Conservation (phyloP, 1,140 invertebrate species). For the Bombus confusus region DNA sequence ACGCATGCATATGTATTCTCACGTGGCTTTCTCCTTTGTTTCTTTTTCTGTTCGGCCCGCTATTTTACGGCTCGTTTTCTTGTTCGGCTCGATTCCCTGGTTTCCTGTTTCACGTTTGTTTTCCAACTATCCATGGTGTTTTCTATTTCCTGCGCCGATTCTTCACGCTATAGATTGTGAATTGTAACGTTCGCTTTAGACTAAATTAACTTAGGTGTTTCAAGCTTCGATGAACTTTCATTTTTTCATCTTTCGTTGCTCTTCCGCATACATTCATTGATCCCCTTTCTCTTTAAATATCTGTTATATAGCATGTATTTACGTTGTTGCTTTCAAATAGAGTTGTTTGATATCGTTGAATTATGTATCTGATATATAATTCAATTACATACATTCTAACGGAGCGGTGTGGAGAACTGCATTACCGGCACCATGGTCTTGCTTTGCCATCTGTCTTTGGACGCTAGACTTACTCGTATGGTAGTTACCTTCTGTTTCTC, state of each 20-base stretch:
- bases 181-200: neutral
- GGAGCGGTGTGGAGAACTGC: neutral
- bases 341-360: neutral
- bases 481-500: neutral
- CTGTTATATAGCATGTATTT: neutral
- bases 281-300: neutral
- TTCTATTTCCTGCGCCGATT: neutral
- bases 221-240: no score
- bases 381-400: neutral
- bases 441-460: constrained; percentile 8
- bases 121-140: neutral
- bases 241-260: no score
- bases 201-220: neutral
- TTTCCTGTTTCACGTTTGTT: constrained; percentile 21
- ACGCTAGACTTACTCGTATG: neutral
- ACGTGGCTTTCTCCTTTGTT: constrained; percentile 53
- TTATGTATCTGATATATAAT: no score
- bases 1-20: constrained; percentile 54
- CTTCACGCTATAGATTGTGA: neutral
- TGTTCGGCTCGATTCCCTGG: constrained; percentile 42
- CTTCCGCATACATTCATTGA: no score
- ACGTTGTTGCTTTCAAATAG: no score
- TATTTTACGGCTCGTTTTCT: constrained; percentile 47
- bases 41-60: constrained; percentile 23
- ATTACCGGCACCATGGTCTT: neutral